phyloP scores from a whole-genome alignment of 2,888 invertebrate genomes.

The Sthenelais limicola region DNA sequence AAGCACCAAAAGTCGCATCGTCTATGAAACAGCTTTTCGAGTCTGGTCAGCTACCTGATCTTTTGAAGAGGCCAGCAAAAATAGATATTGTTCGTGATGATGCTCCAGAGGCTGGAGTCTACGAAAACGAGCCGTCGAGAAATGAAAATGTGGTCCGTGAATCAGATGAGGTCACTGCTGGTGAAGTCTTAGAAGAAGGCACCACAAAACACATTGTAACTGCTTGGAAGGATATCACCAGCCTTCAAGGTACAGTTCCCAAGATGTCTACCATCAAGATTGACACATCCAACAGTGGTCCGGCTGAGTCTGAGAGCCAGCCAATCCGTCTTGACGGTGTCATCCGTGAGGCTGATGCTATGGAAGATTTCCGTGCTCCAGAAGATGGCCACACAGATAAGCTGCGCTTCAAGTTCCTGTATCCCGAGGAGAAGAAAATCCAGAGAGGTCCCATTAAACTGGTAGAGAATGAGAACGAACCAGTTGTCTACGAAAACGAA shows the following conservation, averaged over 20 bases:
- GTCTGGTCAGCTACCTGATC: slow-evolving; percentile 49
- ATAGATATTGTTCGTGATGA: slow-evolving; percentile 39
- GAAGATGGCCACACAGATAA: slow-evolving; percentile 36
- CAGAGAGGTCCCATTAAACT: slow-evolving; percentile 37
- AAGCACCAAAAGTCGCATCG: slow-evolving; percentile 53
- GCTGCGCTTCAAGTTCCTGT: slow-evolving; percentile 33
- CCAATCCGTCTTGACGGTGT: slow-evolving; percentile 18
- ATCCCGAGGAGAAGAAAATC: slow-evolving; percentile 20
- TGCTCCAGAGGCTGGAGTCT: slow-evolving; percentile 45
- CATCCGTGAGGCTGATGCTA: slow-evolving; percentile 39
- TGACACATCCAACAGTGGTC: slow-evolving; percentile 39
- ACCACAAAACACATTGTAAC: slow-evolving; percentile 18
- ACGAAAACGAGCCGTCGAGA: slow-evolving; percentile 51
- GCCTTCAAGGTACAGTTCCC: slow-evolving; percentile 1
- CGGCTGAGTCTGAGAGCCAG: slow-evolving; percentile 37
- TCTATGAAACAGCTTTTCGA: slow-evolving; percentile 52
- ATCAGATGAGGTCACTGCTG: slow-evolving; percentile 5
- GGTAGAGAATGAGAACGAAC: slow-evolving; percentile 18
- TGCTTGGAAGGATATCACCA: slow-evolving; percentile 33
- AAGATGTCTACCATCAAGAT: slow-evolving; percentile 32
- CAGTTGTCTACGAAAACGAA: slow-evolving; percentile 30
- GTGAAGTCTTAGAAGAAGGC: slow-evolving; percentile 14
- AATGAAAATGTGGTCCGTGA: slow-evolving; percentile 45
- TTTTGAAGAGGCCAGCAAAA: slow-evolving; percentile 3
- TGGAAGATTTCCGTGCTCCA: slow-evolving; percentile 35